Percentiles rank a stretch among this genome's conserved stretches.
Evolutionary conservation across 2,113 vertebrate genomes (phyloP).

Genomic region (Turnix velox): DNA sequence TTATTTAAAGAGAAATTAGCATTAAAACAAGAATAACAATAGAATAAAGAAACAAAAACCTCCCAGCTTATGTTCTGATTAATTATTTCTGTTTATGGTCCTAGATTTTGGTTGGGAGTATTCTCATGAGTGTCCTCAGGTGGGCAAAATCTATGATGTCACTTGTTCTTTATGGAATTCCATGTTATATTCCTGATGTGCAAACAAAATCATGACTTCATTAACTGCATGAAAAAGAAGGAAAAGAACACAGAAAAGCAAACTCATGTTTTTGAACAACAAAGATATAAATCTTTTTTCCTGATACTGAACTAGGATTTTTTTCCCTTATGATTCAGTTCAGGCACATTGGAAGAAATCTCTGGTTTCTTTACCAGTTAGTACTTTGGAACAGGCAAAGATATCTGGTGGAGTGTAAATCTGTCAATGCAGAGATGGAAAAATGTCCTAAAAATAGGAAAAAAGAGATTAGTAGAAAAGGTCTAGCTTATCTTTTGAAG

Average conservation of each 20-base stretch:
- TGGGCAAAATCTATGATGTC: not conserved
- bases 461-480: not conserved
- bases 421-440: not conserved
- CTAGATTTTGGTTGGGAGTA: not conserved
- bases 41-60: not conserved
- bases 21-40: not conserved
- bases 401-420: not conserved
- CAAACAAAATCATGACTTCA: not conserved
- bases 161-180: not conserved
- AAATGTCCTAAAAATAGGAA: not conserved
- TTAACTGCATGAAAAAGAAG: not conserved
- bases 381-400: not conserved
- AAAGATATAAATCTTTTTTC: not conserved
- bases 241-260: not conserved
- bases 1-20: not conserved
- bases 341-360: not conserved
- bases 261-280: not conserved
- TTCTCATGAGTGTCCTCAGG: not conserved
- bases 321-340: not conserved
- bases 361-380: not conserved
- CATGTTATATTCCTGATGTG: not conserved
- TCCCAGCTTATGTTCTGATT: not conserved
- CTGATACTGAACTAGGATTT: not conserved
- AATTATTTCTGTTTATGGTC: not conserved
- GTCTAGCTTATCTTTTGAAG: not conserved